A percentile compares a stretch with the other conserved stretches of the same genome.
phyloP scores from a whole-genome alignment of 1,140 invertebrate species.

The Brachionus sp. region DNA sequence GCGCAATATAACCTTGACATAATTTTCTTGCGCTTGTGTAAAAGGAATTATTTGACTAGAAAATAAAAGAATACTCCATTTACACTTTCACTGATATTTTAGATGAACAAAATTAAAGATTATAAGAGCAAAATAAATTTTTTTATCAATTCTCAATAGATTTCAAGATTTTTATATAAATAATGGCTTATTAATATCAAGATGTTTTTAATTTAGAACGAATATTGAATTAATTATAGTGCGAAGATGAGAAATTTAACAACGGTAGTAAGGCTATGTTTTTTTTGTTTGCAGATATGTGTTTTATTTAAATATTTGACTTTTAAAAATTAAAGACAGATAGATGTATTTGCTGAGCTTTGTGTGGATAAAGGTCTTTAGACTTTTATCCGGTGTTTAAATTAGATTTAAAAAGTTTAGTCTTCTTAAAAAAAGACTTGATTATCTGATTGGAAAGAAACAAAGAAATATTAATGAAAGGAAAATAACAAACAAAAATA shows the following conservation, averaged over 20 bases:
- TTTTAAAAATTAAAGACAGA: neutral
- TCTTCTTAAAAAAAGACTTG: no score
- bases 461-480: no score
- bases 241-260: neutral
- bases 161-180: neutral
- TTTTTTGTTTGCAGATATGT: neutral
- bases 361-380: neutral
- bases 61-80: no score
- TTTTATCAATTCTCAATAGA: no score
- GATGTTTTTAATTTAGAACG: neutral
- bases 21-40: no score
- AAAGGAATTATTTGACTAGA: no score
- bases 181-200: neutral
- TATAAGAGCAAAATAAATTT: no score
- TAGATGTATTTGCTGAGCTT: neutral
- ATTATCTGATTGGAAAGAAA: no score
- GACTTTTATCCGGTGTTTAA: neutral
- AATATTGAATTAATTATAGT: neutral
- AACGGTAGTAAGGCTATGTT: neutral
- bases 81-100: no score
- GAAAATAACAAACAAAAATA: no score
- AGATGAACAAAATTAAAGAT: no score
- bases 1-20: no score
- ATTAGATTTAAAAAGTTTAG: neutral
- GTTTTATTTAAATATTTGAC: neutral